phyloP scores from a whole-genome alignment of 2,113 vertebrate species.

The Myotis yumanensis region DNA sequence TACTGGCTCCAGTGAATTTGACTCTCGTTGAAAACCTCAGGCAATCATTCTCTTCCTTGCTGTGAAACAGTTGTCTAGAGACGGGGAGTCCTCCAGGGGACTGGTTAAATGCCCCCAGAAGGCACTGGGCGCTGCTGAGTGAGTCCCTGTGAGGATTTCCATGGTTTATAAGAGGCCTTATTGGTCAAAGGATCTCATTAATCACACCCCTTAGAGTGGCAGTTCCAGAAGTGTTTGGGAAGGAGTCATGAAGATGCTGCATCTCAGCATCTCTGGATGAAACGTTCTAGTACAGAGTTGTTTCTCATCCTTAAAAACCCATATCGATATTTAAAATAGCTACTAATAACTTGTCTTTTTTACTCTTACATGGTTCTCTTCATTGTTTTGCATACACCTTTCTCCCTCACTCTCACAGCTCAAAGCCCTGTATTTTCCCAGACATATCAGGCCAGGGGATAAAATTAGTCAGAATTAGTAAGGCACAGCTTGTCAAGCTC shows the following conservation, averaged over 20 bases:
- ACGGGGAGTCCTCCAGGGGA: conserved; percentile 61
- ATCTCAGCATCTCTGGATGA: background rate
- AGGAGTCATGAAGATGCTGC: background rate
- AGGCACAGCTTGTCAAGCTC: background rate
- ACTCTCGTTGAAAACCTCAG: conserved; percentile 33
- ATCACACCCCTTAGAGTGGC: background rate
- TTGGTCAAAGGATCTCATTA: conserved; percentile 63
- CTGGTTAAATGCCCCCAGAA: conserved; percentile 72
- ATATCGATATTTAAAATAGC: background rate
- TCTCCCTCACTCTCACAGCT: background rate
- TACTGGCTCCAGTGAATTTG: background rate
- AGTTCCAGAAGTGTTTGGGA: background rate
- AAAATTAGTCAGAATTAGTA: background rate
- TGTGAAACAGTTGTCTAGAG: conserved; percentile 64
- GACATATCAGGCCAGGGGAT: background rate
- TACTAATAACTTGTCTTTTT: background rate
- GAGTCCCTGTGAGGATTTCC: conserved; percentile 50
- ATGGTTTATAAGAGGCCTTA: conserved; percentile 50
- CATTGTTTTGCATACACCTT: background rate
- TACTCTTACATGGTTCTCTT: background rate
- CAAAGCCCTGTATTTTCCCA: background rate
- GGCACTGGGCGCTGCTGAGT: conserved; percentile 22
- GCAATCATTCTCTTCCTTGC: conserved; percentile 44
- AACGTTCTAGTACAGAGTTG: background rate
- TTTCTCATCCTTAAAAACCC: background rate